Conservation (phyloP, 1,140 invertebrate species). For the Zophobas morio region DNA sequence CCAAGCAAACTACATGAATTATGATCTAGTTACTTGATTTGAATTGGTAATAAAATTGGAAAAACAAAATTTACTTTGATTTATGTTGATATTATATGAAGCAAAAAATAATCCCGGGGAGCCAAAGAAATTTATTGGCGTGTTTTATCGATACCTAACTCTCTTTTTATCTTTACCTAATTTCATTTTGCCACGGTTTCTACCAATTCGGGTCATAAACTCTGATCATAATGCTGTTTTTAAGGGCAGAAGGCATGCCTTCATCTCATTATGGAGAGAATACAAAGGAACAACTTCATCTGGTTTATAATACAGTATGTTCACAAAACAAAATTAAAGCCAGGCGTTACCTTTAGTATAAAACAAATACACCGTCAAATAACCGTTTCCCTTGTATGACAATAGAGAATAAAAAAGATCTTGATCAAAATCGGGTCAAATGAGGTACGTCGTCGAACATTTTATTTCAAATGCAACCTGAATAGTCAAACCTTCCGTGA, state of each 20-base stretch:
- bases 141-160: constrained; percentile 47
- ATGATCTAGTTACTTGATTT: constrained; percentile 62
- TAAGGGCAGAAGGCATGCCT: not conserved
- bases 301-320: no score
- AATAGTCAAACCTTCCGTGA: no score
- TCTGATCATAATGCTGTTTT: constrained; percentile 19
- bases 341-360: no score
- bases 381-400: no score
- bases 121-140: constrained; percentile 49
- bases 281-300: no score
- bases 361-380: no score
- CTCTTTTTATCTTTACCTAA: constrained; percentile 42
- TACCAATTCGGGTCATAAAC: constrained; percentile 10
- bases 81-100: constrained; percentile 60
- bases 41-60: constrained; percentile 64
- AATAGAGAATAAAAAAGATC: no score
- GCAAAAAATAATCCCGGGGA: constrained; percentile 54
- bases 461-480: no score
- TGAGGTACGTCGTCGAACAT: no score
- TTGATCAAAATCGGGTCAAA: no score
- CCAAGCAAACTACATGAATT: constrained; percentile 61
- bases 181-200: constrained; percentile 34
- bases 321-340: no score
- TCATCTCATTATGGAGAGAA: no score
- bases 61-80: constrained; percentile 57